Percentiles rank a stretch among this genome's conserved stretches.
Conservation (phyloP, 2,888 invertebrate genomes). For the Hypomecis punctinalis region DNA sequence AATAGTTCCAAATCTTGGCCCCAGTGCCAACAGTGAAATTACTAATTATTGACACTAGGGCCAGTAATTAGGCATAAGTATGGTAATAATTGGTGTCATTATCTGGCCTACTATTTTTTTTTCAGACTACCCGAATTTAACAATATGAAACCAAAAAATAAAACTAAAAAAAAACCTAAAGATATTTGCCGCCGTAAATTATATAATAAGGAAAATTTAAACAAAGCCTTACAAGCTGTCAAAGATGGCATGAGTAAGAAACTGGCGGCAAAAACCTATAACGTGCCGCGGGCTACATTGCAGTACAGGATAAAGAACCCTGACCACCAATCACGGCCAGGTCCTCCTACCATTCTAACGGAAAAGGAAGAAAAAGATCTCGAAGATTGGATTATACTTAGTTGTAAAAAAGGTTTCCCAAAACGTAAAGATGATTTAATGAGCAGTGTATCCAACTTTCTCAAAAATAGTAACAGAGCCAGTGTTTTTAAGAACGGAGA, state of each 20-base stretch:
- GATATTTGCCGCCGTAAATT: too few relatives aligned
- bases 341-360: background rate
- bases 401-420: conserved; percentile 28
- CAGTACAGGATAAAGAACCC: background rate
- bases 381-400: conserved; percentile 10
- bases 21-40: too few relatives aligned
- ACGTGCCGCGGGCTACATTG: background rate
- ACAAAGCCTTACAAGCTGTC: background rate
- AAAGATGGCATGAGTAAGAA: conserved; percentile 4
- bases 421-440: conserved; percentile 25
- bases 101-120: too few relatives aligned
- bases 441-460: conserved; percentile 22
- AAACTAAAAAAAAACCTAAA: too few relatives aligned
- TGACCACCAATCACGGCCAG: background rate
- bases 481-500: background rate
- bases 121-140: too few relatives aligned
- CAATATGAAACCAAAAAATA: too few relatives aligned
- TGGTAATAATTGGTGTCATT: too few relatives aligned
- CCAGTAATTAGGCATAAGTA: too few relatives aligned
- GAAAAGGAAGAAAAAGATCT: conserved; percentile 16
- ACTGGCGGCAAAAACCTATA: conserved; percentile 1
- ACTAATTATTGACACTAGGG: too few relatives aligned
- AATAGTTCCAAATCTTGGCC: too few relatives aligned
- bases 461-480: conserved; percentile 12
- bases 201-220: background rate